Conservation (phyloP, 2,888 invertebrate species). For the Eurois occulta region DNA sequence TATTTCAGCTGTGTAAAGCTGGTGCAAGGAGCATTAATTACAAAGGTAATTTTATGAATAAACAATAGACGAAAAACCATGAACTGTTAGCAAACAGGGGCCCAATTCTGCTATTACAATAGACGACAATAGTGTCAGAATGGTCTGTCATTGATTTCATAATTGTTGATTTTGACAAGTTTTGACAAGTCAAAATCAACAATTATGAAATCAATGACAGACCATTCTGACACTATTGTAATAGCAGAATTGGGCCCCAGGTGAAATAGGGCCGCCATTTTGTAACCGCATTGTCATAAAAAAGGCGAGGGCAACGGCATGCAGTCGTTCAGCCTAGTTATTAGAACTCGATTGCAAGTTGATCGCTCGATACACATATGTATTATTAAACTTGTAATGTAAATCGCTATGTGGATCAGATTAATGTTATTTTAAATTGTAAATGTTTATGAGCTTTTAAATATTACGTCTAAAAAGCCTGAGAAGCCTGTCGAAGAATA, state of each 20-base stretch:
- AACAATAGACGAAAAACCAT: conserved; percentile 38
- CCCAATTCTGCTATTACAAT: no score
- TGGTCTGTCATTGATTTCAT: no score
- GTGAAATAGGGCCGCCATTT: conserved; percentile 58
- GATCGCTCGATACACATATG: conserved; percentile 36
- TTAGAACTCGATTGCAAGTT: conserved; percentile 54
- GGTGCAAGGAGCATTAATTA: conserved; percentile 5
- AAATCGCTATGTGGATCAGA: conserved; percentile 27
- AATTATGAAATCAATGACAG: no score
- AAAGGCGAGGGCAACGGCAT: conserved; percentile 52
- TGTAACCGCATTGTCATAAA: conserved; percentile 58
- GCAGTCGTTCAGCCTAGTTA: conserved; percentile 57
- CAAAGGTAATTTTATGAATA: background rate
- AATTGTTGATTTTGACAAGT: no score
- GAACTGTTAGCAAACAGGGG: conserved; percentile 53
- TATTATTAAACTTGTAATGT: conserved; percentile 15
- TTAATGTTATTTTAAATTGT: conserved; percentile 9
- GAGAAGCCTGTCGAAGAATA: background rate
- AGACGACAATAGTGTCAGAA: no score
- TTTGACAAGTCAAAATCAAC: no score
- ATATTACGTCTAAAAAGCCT: background rate
- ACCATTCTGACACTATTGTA: no score
- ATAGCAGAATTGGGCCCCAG: no score
- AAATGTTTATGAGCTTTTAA: conserved; percentile 4
- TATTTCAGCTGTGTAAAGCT: background rate